Evolutionary conservation across 1,140 invertebrate genomes (phyloP).

Genomic region (Phymorhynchus buccinoides): DNA sequence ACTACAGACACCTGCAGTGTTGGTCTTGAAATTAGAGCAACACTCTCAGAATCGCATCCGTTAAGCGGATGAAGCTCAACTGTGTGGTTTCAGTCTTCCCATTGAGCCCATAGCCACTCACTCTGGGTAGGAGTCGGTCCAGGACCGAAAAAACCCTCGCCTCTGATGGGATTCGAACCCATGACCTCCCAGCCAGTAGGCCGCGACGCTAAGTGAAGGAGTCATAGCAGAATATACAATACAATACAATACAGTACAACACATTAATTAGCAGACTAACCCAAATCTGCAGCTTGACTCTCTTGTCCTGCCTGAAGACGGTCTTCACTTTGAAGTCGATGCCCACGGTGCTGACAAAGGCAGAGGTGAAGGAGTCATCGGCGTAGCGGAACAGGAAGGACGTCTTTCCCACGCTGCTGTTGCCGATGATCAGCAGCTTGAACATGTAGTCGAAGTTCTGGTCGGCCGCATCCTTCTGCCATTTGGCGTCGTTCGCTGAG

Average conservation of each 20-base stretch:
- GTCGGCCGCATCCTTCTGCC: slow-evolving; percentile 98
- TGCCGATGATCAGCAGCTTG: slow-evolving; percentile 98
- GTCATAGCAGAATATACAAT: too few species aligned
- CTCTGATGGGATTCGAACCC: too few species aligned
- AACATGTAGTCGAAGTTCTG: slow-evolving; percentile 99
- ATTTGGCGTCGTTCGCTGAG: slow-evolving; percentile 79
- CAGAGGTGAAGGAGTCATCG: slow-evolving; percentile 99
- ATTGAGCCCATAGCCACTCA: too few species aligned
- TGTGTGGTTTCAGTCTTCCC: too few species aligned
- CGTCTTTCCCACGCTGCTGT: slow-evolving; percentile 99
- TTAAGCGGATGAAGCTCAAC: too few species aligned
- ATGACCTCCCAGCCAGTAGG: too few species aligned
- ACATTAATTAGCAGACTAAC: slow-evolving; percentile 77
- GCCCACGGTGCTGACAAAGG: slow-evolving; percentile 98
- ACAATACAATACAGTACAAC: background rate
- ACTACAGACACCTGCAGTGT: too few species aligned
- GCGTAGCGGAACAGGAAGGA: slow-evolving; percentile 99
- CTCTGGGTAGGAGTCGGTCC: too few species aligned
- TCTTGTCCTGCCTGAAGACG: slow-evolving; percentile 96
- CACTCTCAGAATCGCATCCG: too few species aligned
- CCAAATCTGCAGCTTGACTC: slow-evolving; percentile 96
- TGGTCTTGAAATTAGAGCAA: too few species aligned
- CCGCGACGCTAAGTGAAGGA: too few species aligned
- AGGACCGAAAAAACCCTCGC: too few species aligned
- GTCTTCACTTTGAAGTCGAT: slow-evolving; percentile 99